Base-by-base conservation (phyloP, 2,888 invertebrate species). In the Esperia sulphurella region DNA sequence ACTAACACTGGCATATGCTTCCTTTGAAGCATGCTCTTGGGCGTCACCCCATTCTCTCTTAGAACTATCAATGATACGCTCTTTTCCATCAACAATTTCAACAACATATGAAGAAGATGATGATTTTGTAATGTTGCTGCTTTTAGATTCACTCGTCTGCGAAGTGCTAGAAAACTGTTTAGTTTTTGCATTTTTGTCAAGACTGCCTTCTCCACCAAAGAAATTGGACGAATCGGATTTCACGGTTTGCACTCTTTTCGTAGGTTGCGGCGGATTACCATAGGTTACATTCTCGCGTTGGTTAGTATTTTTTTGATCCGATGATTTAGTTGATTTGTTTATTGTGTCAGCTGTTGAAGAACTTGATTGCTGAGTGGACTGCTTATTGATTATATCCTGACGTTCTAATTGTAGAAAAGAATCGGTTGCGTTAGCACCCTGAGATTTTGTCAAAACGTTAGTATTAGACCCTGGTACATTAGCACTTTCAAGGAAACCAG, bases 61-160 rank as follows among this genome's bases (percentile, higher is more conserved):
- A 46, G 92, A 90, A 58, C 88, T 88, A 53, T 92, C 92, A 40
- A 92, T 77, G 39, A 92, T 87, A 37, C 91, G 80, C 75, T 93
- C 92, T 68, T 92, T 92, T 1, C 93, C 93, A 63, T 93, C 92
- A 14, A 92, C 91, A 55, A 92, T 91, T 79, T 94, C 93, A 42
- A 93, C 91, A 30, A 92, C 91, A 63, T 93, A 92, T 12, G 93
- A 92, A 13, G 92, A 91, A 1, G 92, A 92, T 35, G 92, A 91
- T 31, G 92, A 92, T 69, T 93, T 92, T 43, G 89, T 84, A 4
- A 89, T 79, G 49, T 89, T 91, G 51, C 91, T 90, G 57, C 86
- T 90, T 66, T 89, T 89, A 60, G 90, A 80, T 61, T 92, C 90
- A 53, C 85, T 91, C 21, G 83, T 71, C 53, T 86, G 79, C 49